These are phyloP conservation scores for Nomada flava DNA, from an alignment of 2,888 invertebrate genomes.

Conservation along the genomic window DNA sequence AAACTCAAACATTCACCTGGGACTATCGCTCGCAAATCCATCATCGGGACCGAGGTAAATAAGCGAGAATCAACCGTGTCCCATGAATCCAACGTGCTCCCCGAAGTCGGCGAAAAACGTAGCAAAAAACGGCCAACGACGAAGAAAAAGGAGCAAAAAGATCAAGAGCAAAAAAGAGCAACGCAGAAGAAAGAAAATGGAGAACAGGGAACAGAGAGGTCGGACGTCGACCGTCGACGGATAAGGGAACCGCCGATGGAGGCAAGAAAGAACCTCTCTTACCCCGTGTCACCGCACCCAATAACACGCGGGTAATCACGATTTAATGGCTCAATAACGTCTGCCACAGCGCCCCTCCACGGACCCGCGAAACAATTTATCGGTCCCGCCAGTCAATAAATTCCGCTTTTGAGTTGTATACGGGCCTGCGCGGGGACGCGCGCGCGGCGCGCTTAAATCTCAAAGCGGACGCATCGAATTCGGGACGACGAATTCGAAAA, in stretches of 20 bases:
- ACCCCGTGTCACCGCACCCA: conserved; percentile 77
- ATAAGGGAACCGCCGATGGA: neutral
- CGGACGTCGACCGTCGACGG: neutral
- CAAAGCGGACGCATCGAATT: conserved; percentile 57
- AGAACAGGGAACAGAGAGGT: neutral
- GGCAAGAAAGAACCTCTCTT: conserved; percentile 66
- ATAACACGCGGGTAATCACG: conserved; percentile 81
- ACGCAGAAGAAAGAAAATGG: neutral
- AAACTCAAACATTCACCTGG: neutral
- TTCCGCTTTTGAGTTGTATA: conserved; percentile 78
- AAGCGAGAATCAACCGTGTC: conserved; percentile 19
- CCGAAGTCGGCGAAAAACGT: neutral
- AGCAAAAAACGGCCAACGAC: neutral
- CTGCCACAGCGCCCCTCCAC: conserved; percentile 70
- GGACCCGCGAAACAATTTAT: conserved; percentile 79
- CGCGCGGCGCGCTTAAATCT: conserved; percentile 57
- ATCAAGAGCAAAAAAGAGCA: neutral
- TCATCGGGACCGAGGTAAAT: conserved; percentile 25
- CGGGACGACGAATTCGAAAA: conserved; percentile 62
- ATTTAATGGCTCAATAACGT: conserved; percentile 83
- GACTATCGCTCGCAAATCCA: conserved; percentile 15
- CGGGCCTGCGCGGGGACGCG: conserved; percentile 51
- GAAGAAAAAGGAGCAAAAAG: neutral
- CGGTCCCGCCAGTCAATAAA: conserved; percentile 80
- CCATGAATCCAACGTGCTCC: neutral